Percentiles rank a stretch among this genome's conserved stretches.
phyloP scores from a whole-genome alignment of 2,797 vertebrate genomes.

The Channa striata region DNA sequence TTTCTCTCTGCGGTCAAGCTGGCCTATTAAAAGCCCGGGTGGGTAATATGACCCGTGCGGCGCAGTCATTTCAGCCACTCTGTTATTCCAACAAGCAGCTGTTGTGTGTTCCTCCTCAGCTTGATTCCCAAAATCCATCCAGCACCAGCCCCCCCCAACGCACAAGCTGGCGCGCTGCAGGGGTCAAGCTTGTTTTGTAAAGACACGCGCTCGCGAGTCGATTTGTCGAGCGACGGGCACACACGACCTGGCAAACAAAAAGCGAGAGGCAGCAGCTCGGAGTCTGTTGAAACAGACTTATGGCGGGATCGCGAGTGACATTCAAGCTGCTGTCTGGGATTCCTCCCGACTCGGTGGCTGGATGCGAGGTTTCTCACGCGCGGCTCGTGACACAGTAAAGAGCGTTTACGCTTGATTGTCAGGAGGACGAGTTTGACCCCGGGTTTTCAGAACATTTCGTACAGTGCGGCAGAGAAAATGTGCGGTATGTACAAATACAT shows the following conservation, averaged over 20 bases:
- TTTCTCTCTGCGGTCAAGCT: slow-evolving; percentile 56
- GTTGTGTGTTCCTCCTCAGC: slow-evolving; percentile 70
- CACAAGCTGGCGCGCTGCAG: slow-evolving; percentile 28
- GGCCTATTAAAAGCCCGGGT: slow-evolving; percentile 71
- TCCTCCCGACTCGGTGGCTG: slow-evolving; percentile 12
- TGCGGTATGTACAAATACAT: slow-evolving; percentile 1
- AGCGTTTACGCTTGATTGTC: slow-evolving; percentile 17
- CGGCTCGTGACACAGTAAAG: not conserved
- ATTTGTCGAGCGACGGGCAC: slow-evolving; percentile 50
- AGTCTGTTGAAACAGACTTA: slow-evolving; percentile 44
- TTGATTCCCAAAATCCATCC: slow-evolving; percentile 50
- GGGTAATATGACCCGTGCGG: slow-evolving; percentile 73
- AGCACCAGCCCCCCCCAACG: no score
- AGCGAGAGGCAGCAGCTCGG: slow-evolving; percentile 25
- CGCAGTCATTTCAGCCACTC: slow-evolving; percentile 61
- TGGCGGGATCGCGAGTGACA: slow-evolving; percentile 42
- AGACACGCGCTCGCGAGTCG: slow-evolving; percentile 59
- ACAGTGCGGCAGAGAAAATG: not conserved
- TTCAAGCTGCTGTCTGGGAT: slow-evolving; percentile 49
- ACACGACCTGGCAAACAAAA: slow-evolving; percentile 49
- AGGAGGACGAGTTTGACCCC: slow-evolving; percentile 7
- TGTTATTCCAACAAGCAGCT: slow-evolving; percentile 80
- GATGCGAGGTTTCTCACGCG: slow-evolving; percentile 27
- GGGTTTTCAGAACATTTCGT: slow-evolving; percentile 2
- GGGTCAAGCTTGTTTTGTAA: slow-evolving; percentile 57